These are phyloP conservation scores for Auanema sp. DNA, from an alignment of 2,888 invertebrate genomes.

Conservation along the genomic window DNA sequence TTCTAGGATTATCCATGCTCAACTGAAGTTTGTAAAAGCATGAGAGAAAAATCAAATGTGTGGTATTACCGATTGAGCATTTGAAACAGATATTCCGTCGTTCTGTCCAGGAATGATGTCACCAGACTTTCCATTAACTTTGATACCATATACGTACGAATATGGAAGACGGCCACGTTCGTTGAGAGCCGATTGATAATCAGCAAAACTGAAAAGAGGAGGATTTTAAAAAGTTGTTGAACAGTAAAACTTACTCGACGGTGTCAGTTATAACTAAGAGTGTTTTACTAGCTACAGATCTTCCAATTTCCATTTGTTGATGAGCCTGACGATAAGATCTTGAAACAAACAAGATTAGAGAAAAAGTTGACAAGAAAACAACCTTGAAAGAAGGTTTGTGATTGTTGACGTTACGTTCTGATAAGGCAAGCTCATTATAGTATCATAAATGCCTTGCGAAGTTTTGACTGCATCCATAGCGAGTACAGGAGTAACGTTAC, in stretches of 20 bases:
- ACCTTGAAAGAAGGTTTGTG: conserved; percentile 16
- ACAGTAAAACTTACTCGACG: conserved; percentile 28
- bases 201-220: conserved; percentile 6
- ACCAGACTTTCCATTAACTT: not conserved
- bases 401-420: not conserved
- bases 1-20: conserved; percentile 4
- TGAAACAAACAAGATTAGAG: conserved; percentile 4
- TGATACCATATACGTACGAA: conserved; percentile 16
- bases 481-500: conserved; percentile 2
- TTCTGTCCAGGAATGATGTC: conserved; percentile 12
- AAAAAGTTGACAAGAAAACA: not conserved
- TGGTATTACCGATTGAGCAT: conserved; percentile 8
- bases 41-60: not conserved
- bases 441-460: not conserved
- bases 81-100: conserved; percentile 5
- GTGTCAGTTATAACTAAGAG: conserved; percentile 30
- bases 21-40: conserved; percentile 7
- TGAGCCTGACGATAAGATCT: conserved; percentile 34
- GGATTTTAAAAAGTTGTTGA: not conserved
- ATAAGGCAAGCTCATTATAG: not conserved
- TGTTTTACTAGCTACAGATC: conserved; percentile 30
- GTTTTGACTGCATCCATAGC: not conserved
- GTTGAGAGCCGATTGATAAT: conserved; percentile 8
- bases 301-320: conserved; percentile 21
- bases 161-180: not conserved